phyloP scores from a whole-genome alignment of 2,888 invertebrate species.

The Aphidius colemani region DNA sequence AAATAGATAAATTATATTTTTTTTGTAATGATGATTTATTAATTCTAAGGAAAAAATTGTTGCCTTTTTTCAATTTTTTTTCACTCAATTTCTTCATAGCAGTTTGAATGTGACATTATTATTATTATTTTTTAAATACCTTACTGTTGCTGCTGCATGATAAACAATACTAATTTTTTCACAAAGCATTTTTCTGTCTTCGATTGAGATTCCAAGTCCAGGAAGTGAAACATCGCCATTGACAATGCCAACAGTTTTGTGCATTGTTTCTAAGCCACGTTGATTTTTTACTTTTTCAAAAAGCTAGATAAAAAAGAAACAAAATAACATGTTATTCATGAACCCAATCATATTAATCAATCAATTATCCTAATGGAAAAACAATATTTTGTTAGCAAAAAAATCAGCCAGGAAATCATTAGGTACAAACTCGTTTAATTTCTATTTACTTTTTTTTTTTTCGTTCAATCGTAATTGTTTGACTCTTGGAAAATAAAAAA shows the following conservation, averaged over 20 bases:
- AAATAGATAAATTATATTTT: constrained; percentile 10
- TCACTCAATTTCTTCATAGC: not conserved
- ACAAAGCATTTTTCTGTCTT: constrained; percentile 68
- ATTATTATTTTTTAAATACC: constrained; percentile 38
- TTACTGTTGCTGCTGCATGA: constrained; percentile 67
- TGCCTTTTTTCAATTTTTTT: not conserved
- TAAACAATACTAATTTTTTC: constrained; percentile 83
- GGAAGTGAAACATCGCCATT: constrained; percentile 73
- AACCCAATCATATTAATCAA: no score
- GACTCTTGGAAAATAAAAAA: no score
- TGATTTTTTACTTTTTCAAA: constrained; percentile 74
- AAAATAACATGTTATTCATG: not conserved
- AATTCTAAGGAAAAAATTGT: constrained; percentile 6
- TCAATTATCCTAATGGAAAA: no score
- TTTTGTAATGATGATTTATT: constrained; percentile 5
- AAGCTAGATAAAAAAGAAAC: constrained; percentile 64
- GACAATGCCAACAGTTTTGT: constrained; percentile 74
- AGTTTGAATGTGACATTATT: not conserved
- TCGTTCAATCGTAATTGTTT: no score
- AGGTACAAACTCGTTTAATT: no score
- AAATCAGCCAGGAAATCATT: no score
- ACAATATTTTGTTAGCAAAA: no score
- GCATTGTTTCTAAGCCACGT: constrained; percentile 67
- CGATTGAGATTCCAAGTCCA: constrained; percentile 71
- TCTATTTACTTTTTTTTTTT: no score